Conservation (phyloP, 1,140 invertebrate genomes). For the Drosophila ogumai region DNA sequence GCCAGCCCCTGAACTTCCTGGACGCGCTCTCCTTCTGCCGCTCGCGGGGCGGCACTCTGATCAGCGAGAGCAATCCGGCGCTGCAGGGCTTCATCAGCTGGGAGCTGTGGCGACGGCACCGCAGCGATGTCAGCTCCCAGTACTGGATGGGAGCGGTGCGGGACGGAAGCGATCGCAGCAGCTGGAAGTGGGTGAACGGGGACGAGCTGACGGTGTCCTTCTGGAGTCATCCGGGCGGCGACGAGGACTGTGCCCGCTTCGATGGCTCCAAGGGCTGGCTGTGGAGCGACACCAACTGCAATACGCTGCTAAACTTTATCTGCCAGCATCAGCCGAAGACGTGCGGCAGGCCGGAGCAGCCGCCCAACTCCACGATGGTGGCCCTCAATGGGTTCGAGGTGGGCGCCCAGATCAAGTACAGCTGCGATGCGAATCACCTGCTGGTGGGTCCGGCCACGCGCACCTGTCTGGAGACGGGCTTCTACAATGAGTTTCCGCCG, state of each 20-base stretch:
- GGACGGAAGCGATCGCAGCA: conserved; percentile 90
- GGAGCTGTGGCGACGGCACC: conserved; percentile 96
- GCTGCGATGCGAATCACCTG: conserved; percentile 93
- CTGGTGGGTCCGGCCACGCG: conserved; percentile 93
- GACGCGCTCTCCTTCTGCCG: conserved; percentile 93
- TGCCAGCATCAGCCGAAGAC: conserved; percentile 97
- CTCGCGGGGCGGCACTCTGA: conserved; percentile 91
- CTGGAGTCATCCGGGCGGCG: conserved; percentile 94
- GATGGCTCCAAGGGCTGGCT: conserved; percentile 97
- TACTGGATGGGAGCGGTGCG: conserved; percentile 97
- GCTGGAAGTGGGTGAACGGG: conserved; percentile 96
- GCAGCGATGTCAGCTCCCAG: conserved; percentile 95
- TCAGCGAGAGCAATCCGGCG: conserved; percentile 97
- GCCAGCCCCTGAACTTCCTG: conserved; percentile 92
- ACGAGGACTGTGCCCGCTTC: conserved; percentile 94
- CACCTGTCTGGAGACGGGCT: conserved; percentile 95
- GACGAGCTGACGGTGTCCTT: conserved; percentile 95
- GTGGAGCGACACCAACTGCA: conserved; percentile 97
- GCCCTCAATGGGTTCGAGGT: conserved; percentile 90
- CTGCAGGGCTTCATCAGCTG: conserved; percentile 97
- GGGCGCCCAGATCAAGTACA: conserved; percentile 94
- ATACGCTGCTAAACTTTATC: conserved; percentile 94
- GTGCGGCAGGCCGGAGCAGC: conserved; percentile 95
- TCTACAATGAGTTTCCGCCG: conserved; percentile 97
- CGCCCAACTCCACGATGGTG: conserved; percentile 95